Conservation (phyloP, 2,888 invertebrate genomes). For the Patella depressa region DNA sequence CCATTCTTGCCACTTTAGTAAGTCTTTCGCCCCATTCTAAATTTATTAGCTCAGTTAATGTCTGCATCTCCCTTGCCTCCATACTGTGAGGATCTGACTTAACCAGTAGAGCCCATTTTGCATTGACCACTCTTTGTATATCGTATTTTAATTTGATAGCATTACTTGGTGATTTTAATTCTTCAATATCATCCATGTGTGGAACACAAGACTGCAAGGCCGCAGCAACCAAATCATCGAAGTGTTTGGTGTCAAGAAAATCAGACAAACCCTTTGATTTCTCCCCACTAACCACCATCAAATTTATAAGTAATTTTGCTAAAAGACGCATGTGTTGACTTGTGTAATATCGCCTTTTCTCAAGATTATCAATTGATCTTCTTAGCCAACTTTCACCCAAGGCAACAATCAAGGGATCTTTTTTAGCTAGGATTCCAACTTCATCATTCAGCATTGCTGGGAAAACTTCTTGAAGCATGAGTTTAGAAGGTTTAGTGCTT, state of each 20-base stretch:
- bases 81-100: too few relatives aligned
- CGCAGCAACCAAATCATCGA: constrained; percentile 28
- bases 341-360: constrained; percentile 31
- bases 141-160: too few relatives aligned
- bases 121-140: too few relatives aligned
- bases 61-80: too few relatives aligned
- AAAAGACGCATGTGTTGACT: constrained; percentile 28
- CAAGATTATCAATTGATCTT: constrained; percentile 25
- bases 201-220: constrained; percentile 23
- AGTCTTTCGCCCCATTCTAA: too few relatives aligned
- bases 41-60: too few relatives aligned
- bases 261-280: constrained; percentile 15
- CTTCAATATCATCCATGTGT: constrained; percentile 31
- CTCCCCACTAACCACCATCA: neutral
- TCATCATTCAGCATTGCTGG: too few relatives aligned
- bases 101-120: too few relatives aligned
- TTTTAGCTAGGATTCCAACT: constrained; percentile 20
- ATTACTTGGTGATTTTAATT: too few relatives aligned
- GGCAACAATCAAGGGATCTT: constrained; percentile 27
- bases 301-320: constrained; percentile 25
- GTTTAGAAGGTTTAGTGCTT: too few relatives aligned
- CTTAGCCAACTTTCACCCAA: constrained; percentile 38
- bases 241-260: constrained; percentile 23
- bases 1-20: too few relatives aligned
- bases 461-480: too few relatives aligned